Evolutionary conservation across 1,140 invertebrate genomes (phyloP).

Genomic region (Theocolax elegans): DNA sequence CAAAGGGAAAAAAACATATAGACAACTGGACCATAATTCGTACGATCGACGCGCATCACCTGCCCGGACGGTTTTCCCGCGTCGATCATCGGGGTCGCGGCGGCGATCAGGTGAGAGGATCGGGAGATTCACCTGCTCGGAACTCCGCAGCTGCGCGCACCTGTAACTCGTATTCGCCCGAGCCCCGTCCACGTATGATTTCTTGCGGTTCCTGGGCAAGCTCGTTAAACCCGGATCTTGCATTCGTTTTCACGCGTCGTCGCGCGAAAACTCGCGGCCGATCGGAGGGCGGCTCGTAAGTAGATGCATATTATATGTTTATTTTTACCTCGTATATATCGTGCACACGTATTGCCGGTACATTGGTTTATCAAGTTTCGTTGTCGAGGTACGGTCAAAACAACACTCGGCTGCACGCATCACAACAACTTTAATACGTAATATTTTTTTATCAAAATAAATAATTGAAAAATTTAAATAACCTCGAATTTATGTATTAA

Average conservation of each 20-base stretch:
- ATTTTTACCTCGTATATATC: too few relatives aligned
- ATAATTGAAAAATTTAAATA: too few relatives aligned
- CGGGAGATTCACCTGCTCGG: conserved; percentile 63
- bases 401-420: too few relatives aligned
- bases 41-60: conserved; percentile 62
- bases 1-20: conserved; percentile 4
- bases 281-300: neutral
- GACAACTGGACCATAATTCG: conserved; percentile 60
- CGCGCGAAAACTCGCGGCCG: neutral
- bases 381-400: too few relatives aligned
- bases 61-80: conserved; percentile 46
- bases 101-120: conserved; percentile 61
- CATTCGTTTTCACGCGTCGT: neutral
- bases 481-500: too few relatives aligned
- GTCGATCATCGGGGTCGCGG: conserved; percentile 46
- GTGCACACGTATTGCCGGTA: too few relatives aligned
- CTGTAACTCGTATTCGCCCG: neutral
- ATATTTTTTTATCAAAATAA: too few relatives aligned
- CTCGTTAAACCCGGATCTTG: neutral
- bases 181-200: too few relatives aligned
- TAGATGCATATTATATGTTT: too few relatives aligned
- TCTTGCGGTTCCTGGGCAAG: too few relatives aligned
- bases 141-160: conserved; percentile 63
- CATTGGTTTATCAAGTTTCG: too few relatives aligned
- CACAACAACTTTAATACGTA: too few relatives aligned